phyloP scores from a whole-genome alignment of 2,888 invertebrate species.

The Actias luna region DNA sequence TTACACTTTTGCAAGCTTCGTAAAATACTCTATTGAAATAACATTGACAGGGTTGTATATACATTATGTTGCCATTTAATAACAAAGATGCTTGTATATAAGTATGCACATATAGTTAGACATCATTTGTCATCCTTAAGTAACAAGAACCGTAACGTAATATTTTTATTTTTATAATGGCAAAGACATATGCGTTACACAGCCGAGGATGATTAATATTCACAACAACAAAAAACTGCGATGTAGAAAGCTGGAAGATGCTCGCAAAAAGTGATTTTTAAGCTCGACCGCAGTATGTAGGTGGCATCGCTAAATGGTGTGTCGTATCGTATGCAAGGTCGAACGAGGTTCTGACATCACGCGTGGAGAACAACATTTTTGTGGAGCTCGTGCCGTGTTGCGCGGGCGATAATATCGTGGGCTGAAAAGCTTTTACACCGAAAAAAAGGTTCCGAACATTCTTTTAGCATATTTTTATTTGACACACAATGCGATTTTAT shows the following conservation, averaged over 20 bases:
- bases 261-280: not conserved
- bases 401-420: constrained; percentile 37
- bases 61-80: too few relatives aligned
- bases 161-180: not conserved
- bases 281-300: constrained; percentile 23
- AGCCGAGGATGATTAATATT: not conserved
- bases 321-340: constrained; percentile 35
- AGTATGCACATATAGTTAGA: too few relatives aligned
- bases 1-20: too few relatives aligned
- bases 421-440: constrained; percentile 30
- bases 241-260: constrained; percentile 8
- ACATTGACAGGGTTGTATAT: too few relatives aligned
- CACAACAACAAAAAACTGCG: not conserved
- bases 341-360: constrained; percentile 36
- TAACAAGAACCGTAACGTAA: not conserved
- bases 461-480: not conserved
- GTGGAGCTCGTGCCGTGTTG: constrained; percentile 25
- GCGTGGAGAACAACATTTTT: constrained; percentile 44
- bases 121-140: not conserved
- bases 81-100: too few relatives aligned
- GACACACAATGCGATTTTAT: not conserved
- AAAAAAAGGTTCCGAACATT: constrained; percentile 10
- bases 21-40: too few relatives aligned
- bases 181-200: not conserved
- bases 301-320: constrained; percentile 28